Percentiles rank a stretch among this genome's conserved stretches.
Evolutionary conservation across 2,113 vertebrate genomes (phyloP).

Genomic region (Nanorana parkeri): DNA sequence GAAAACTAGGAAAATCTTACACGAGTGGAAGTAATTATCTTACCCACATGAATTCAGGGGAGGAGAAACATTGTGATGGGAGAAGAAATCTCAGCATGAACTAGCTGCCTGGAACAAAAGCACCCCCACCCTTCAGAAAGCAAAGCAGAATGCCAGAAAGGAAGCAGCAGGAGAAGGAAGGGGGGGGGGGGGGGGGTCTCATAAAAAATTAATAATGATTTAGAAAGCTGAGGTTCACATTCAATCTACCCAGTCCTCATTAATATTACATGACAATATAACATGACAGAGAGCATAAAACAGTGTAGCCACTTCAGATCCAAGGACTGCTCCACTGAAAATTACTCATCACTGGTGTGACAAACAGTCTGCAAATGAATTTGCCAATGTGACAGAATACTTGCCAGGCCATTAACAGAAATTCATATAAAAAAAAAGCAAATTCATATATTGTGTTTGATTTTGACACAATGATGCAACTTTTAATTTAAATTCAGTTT

Average conservation of each 20-base stretch:
- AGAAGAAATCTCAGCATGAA: conserved; percentile 39
- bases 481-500: no score
- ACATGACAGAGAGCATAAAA: not conserved
- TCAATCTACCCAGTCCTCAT: not conserved
- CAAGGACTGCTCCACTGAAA: not conserved
- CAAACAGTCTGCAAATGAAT: no score
- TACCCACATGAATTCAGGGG: conserved; percentile 41
- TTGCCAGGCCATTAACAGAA: no score
- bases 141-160: conserved; percentile 1
- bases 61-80: conserved; percentile 31
- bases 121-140: conserved; percentile 31
- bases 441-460: no score
- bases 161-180: not conserved
- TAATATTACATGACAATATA: conserved; percentile 50
- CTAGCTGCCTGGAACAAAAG: conserved; percentile 29
- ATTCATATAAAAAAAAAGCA: no score
- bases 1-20: not conserved
- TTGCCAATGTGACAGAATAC: no score
- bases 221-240: no score
- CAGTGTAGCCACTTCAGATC: not conserved
- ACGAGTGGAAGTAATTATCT: conserved; percentile 45
- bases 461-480: no score
- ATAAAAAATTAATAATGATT: no score
- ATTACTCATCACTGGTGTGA: no score
- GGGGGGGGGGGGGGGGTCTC: no score